Percentiles rank a stretch among this genome's conserved stretches.
phyloP scores from a whole-genome alignment of 2,888 invertebrate genomes.

The Marronus borbonicus region DNA sequence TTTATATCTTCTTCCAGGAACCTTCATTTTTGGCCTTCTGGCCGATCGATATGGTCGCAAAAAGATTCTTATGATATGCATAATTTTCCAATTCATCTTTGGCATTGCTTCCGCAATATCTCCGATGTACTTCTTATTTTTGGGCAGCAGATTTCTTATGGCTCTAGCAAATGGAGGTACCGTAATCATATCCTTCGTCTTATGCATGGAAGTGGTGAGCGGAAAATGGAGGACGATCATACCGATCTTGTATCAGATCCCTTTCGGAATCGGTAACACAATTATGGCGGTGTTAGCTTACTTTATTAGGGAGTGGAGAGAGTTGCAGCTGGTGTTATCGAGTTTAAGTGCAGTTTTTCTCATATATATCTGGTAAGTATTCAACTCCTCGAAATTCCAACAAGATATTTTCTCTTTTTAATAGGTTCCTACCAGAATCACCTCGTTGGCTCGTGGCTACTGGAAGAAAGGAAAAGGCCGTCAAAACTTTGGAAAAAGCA shows the following conservation, averaged over 20 bases:
- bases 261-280: conserved; percentile 76
- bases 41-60: conserved; percentile 78
- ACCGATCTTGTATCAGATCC: conserved; percentile 77
- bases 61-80: conserved; percentile 73
- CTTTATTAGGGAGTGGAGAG: conserved; percentile 76
- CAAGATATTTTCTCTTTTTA: background rate
- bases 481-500: conserved; percentile 68
- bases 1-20: conserved; percentile 66
- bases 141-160: conserved; percentile 73
- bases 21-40: conserved; percentile 74
- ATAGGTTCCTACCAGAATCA: conserved; percentile 74
- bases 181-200: conserved; percentile 78
- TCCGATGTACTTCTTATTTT: conserved; percentile 73
- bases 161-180: conserved; percentile 78
- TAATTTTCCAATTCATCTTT: conserved; percentile 73
- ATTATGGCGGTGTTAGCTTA: conserved; percentile 75
- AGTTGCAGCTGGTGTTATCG: conserved; percentile 74
- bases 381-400: too few species aligned
- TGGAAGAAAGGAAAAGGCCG: conserved; percentile 72
- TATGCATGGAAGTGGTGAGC: conserved; percentile 78
- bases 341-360: conserved; percentile 72
- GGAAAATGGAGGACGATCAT: conserved; percentile 76
- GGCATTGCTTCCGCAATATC: conserved; percentile 73
- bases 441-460: conserved; percentile 77
- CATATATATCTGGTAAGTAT: conserved; percentile 71